Percentiles rank a stretch among this genome's conserved stretches.
These are phyloP conservation scores for Eustalomyia histrio DNA, from an alignment of 2,888 invertebrate genomes.

Conservation along the genomic window DNA sequence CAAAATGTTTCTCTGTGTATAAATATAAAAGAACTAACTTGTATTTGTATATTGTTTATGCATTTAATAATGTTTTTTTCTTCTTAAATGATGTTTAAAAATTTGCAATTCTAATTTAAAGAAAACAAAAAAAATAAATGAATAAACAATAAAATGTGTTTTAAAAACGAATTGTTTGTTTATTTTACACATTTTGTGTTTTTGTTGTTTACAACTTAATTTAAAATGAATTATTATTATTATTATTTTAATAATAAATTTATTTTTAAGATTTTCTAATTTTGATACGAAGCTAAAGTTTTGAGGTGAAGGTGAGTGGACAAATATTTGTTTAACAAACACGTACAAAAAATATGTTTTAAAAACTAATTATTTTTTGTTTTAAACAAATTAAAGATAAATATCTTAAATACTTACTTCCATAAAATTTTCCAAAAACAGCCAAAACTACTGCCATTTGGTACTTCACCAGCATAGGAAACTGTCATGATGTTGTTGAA, in stretches of 20 bases:
- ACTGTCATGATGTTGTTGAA: constrained; percentile 88
- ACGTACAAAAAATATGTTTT: not conserved
- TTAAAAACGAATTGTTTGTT: constrained; percentile 43
- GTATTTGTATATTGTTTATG: no score
- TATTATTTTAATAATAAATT: constrained; percentile 35
- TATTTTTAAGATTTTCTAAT: constrained; percentile 44
- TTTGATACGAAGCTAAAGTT: constrained; percentile 31
- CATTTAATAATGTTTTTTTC: not conserved
- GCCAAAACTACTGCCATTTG: constrained; percentile 94
- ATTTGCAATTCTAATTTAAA: constrained; percentile 1
- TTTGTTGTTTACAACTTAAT: constrained; percentile 19
- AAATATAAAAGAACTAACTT: no score
- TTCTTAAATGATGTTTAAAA: not conserved
- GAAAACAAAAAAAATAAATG: not conserved
- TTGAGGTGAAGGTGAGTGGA: constrained; percentile 44
- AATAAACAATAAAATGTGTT: constrained; percentile 15
- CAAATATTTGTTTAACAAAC: constrained; percentile 13
- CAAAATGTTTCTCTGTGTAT: no score
- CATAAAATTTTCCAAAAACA: constrained; percentile 94
- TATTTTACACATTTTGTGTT: constrained; percentile 32
- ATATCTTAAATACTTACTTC: constrained; percentile 84
- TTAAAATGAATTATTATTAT: constrained; percentile 49
- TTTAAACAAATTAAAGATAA: not conserved
- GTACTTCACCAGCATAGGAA: constrained; percentile 93
- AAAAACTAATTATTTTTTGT: not conserved